Conservation (phyloP, 1,140 invertebrate genomes). For the Chymomyza costata region DNA sequence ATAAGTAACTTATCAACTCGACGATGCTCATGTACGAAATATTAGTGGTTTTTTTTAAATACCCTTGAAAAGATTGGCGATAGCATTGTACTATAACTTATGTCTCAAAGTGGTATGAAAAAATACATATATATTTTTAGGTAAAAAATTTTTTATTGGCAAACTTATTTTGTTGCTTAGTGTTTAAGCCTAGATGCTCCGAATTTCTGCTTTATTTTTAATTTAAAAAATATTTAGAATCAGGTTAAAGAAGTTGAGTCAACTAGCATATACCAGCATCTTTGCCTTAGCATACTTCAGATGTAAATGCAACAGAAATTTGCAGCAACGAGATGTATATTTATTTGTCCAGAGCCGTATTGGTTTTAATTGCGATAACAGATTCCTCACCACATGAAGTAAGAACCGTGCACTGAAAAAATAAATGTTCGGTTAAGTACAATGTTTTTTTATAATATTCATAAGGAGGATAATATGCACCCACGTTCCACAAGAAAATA, state of each 20-base stretch:
- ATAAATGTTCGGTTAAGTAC: no score
- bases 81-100: no score
- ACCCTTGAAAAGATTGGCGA: no score
- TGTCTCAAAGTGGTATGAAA: no score
- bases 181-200: background rate
- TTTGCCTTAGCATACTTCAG: background rate
- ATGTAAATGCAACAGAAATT: background rate
- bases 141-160: background rate
- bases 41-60: no score
- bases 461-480: no score
- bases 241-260: background rate
- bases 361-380: slow-evolving; percentile 94
- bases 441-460: background rate
- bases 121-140: no score
- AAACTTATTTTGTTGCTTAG: background rate
- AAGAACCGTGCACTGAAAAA: slow-evolving; percentile 88
- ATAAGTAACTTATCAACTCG: no score
- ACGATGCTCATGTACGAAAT: no score
- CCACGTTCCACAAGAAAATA: no score
- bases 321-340: background rate
- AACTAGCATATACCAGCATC: background rate
- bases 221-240: background rate
- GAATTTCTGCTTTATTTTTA: background rate
- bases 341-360: slow-evolving; percentile 91
- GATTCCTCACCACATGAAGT: slow-evolving; percentile 93